Base-by-base conservation (phyloP, 2,888 invertebrate species). In the Microctonus hyperodae region DNA sequence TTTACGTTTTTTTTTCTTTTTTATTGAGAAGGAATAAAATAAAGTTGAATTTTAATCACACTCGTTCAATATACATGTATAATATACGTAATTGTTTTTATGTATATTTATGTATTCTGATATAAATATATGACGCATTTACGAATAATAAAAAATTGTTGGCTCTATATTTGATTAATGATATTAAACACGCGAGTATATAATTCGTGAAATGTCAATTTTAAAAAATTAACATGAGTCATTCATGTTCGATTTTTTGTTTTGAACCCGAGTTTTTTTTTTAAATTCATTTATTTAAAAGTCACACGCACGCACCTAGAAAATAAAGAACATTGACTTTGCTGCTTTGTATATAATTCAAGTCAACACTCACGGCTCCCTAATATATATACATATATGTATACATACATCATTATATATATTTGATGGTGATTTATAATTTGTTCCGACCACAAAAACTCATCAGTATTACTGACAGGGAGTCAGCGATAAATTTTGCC, bases 171-270 rank as follows among this genome's bases (percentile, higher is more conserved):
- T 51, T 23, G 51, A 51, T 25, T 6, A 13, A 51, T 25, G 51
- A 51, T 51, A 51, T 51, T 25, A 23, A 22, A 51, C 25, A 51
- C 51, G 25, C 51, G 25, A 51, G 23, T 51, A 9, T 51, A 23
- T 23, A 13, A 51, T 51, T 25, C 51, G 5, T n/a, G 16, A 25
- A 51, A 51, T 23, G 51, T 51, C 23, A 51, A 51, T 51, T 51
- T 51, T 51, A 25, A 23, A 51, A 51, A 51, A 23, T 51, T 51
- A 23, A 51, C 51, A n/a, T n/a, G 51, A 51, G 51, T 51, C 25
- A 51, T 51, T 25, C 51, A 23, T 51, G 51, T 51, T 51, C 51
- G 25, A 51, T 22, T 25, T 13, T 11, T 13, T 25, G 44, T 13
- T 37, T n/a, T 3, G 37, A n/a, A 4, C 5, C n/a, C n/a, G n/a